phyloP scores from a whole-genome alignment of 2,888 invertebrate genomes.

The Scrobipalpa costella region DNA sequence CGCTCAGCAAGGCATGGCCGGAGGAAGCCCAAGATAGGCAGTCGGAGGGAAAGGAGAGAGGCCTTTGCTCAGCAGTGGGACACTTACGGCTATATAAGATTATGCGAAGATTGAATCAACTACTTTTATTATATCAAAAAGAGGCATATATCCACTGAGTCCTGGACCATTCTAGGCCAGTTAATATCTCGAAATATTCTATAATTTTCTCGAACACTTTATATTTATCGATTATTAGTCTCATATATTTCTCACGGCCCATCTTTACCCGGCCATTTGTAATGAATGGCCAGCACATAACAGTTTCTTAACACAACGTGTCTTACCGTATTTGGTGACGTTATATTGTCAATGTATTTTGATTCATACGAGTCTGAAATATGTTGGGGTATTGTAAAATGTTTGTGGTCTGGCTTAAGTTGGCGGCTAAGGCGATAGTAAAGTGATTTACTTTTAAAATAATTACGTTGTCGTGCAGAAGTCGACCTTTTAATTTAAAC shows the following conservation, averaged over 20 bases:
- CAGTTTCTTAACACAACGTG: conserved; percentile 27
- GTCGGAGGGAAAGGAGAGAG: too few species aligned
- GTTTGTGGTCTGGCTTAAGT: conserved; percentile 9
- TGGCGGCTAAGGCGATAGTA: neutral
- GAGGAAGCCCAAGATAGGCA: too few species aligned
- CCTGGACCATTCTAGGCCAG: too few species aligned
- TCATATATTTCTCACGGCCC: conserved; percentile 20
- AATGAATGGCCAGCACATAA: conserved; percentile 11
- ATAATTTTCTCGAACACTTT: neutral
- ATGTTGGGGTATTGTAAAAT: conserved; percentile 33
- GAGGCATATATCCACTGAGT: too few species aligned
- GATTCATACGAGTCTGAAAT: conserved; percentile 37
- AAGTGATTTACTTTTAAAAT: neutral
- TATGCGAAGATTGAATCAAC: too few species aligned
- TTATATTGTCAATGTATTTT: conserved; percentile 25
- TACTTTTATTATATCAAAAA: too few species aligned
- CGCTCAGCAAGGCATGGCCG: too few species aligned
- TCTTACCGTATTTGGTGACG: conserved; percentile 28
- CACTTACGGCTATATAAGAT: too few species aligned
- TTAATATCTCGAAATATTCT: neutral
- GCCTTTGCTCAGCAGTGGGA: too few species aligned
- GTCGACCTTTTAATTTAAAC: too few species aligned
- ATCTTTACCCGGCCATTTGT: conserved; percentile 17
- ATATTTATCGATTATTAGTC: neutral
- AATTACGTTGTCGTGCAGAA: too few species aligned